phyloP scores from a whole-genome alignment of 2,888 invertebrate species.

The Perizoma affinitatum region DNA sequence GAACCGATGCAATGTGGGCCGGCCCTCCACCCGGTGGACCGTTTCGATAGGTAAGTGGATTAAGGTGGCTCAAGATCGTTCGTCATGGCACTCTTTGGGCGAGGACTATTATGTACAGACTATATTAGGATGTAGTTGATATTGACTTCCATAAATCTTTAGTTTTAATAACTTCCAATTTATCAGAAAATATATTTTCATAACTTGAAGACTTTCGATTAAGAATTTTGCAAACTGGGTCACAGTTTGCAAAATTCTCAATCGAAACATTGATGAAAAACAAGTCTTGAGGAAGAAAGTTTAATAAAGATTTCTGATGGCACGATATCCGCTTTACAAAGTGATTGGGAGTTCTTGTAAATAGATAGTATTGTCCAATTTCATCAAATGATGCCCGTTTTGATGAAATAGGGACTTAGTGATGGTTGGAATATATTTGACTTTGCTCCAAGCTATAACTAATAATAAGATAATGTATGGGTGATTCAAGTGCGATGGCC shows the following conservation, averaged over 20 bases:
- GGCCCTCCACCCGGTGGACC: too few relatives aligned
- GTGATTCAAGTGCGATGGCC: too few relatives aligned
- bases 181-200: slow-evolving; percentile 11
- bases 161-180: neutral
- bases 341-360: slow-evolving; percentile 27
- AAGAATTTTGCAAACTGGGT: too few relatives aligned
- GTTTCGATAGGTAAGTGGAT: too few relatives aligned
- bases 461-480: too few relatives aligned
- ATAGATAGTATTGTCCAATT: slow-evolving; percentile 22
- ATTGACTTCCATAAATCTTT: neutral
- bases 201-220: neutral
- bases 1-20: too few relatives aligned
- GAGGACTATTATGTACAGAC: too few relatives aligned
- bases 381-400: slow-evolving; percentile 17
- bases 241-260: slow-evolving; percentile 22
- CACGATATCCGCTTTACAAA: slow-evolving; percentile 34
- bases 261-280: slow-evolving; percentile 27
- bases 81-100: too few relatives aligned
- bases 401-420: slow-evolving; percentile 11
- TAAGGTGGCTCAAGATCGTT: too few relatives aligned
- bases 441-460: neutral
- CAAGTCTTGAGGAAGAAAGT: slow-evolving; percentile 33
- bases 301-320: slow-evolving; percentile 33
- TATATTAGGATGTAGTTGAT: too few relatives aligned
- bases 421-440: slow-evolving; percentile 9